These are phyloP conservation scores for Agrochola lychnidis DNA, from an alignment of 2,888 invertebrate species.

Conservation along the genomic window DNA sequence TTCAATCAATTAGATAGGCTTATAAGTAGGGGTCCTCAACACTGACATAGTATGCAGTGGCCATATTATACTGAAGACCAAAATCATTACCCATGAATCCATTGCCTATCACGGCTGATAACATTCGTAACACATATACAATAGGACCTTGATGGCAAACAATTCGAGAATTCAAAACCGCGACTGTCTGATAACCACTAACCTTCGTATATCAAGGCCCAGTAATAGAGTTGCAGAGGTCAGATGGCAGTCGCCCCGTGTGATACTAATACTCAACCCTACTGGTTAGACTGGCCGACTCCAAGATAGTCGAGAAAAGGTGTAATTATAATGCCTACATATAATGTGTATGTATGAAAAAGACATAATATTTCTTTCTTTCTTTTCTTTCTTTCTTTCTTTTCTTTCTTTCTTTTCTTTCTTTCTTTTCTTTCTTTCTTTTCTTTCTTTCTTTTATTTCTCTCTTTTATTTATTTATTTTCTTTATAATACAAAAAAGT, in stretches of 20 bases:
- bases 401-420: no score
- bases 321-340: neutral
- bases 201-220: conserved; percentile 50
- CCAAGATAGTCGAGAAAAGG: conserved; percentile 1
- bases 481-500: neutral
- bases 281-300: conserved; percentile 40
- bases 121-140: neutral
- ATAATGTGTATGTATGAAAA: neutral
- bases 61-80: neutral
- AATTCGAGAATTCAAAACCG: conserved; percentile 25
- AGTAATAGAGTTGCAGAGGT: conserved; percentile 32
- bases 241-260: conserved; percentile 25
- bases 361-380: neutral
- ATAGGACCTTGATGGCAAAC: conserved; percentile 1
- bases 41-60: neutral
- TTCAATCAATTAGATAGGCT: neutral
- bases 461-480: neutral
- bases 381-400: no score
- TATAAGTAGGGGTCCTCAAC: neutral
- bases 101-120: neutral
- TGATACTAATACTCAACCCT: conserved; percentile 26
- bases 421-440: no score
- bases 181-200: conserved; percentile 39
- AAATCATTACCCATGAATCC: neutral
- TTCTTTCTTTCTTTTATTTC: no score